Conservation (phyloP, 2,888 invertebrate species). For the Celastrina argiolus region DNA sequence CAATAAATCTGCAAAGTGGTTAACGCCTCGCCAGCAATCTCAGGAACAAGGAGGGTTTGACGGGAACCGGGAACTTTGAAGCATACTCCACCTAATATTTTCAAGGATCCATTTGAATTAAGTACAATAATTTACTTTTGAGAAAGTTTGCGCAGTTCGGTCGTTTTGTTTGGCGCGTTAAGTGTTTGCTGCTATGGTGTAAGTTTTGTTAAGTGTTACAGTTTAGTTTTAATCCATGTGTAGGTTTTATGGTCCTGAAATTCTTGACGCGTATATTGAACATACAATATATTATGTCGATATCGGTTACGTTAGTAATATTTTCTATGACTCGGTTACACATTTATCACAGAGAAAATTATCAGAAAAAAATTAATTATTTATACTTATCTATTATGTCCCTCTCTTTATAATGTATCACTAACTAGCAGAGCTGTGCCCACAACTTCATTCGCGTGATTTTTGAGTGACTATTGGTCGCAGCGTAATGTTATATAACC, state of each 20-base stretch:
- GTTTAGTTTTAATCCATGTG: neutral
- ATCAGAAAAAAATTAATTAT: no score
- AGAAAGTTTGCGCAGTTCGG: neutral
- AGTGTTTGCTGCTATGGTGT: neutral
- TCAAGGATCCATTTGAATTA: conserved; percentile 2
- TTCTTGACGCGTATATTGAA: neutral
- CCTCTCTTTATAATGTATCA: no score
- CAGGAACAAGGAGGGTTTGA: conserved; percentile 44
- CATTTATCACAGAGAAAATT: no score
- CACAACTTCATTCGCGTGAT: no score
- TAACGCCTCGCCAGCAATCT: conserved; percentile 62
- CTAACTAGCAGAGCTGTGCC: no score
- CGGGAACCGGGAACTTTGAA: conserved; percentile 19
- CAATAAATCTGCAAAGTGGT: conserved; percentile 64
- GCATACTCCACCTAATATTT: conserved; percentile 16
- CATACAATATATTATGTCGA: no score
- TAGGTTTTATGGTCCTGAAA: neutral
- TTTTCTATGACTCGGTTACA: no score
- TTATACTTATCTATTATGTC: no score
- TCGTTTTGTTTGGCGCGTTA: neutral
- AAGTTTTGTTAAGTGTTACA: neutral
- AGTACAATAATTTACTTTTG: conserved; percentile 14
- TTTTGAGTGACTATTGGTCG: no score
- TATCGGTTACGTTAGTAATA: no score
- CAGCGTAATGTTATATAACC: no score